phyloP scores from a whole-genome alignment of 1,140 invertebrate genomes.

The Patella vulgata region DNA sequence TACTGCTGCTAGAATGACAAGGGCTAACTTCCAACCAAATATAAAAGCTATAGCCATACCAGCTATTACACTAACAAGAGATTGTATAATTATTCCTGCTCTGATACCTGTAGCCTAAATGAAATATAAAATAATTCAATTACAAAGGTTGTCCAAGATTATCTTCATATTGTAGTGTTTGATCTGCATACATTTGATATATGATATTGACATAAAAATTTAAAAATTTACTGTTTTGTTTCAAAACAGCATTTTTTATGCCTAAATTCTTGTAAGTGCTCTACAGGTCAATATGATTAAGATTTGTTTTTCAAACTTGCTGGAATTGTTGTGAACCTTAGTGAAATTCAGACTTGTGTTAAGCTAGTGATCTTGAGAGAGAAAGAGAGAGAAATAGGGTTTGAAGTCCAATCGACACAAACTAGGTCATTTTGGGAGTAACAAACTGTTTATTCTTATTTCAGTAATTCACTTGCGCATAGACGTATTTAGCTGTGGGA shows the following conservation, averaged over 20 bases:
- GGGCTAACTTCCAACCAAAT: conserved; percentile 83
- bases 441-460: too few species aligned
- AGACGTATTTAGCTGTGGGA: too few species aligned
- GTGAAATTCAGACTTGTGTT: too few species aligned
- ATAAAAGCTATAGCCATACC: conserved; percentile 79
- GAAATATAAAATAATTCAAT: background rate
- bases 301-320: too few species aligned
- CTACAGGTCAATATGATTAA: background rate
- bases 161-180: background rate
- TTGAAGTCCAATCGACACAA: too few species aligned
- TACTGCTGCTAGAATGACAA: conserved; percentile 80
- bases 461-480: too few species aligned
- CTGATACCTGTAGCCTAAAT: conserved; percentile 68
- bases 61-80: conserved; percentile 68
- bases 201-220: background rate
- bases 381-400: too few species aligned
- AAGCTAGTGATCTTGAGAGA: too few species aligned
- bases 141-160: background rate
- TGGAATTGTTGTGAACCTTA: too few species aligned
- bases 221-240: background rate
- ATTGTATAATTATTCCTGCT: conserved; percentile 66
- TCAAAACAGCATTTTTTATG: background rate
- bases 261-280: background rate
- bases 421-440: too few species aligned
- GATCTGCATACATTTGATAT: background rate